Conservation (phyloP, 2,888 invertebrate species). For the Aporophyla lueneburgensis region DNA sequence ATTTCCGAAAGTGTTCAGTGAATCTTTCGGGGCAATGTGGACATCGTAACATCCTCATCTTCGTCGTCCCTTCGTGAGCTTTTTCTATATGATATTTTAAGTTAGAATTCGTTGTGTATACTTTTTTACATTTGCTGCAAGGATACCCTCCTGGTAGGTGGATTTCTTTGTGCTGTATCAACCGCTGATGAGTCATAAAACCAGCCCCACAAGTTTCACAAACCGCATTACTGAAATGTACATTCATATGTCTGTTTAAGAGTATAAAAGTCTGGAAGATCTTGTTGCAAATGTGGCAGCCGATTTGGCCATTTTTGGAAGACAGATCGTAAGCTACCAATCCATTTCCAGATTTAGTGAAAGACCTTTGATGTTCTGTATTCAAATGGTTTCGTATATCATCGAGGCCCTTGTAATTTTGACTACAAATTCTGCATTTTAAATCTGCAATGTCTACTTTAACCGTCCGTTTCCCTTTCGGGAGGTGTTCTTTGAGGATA, state of each 20-base stretch:
- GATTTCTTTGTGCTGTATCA: constrained; percentile 82
- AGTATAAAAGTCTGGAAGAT: constrained; percentile 82
- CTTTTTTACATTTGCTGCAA: constrained; percentile 85
- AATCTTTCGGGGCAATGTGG: constrained; percentile 82
- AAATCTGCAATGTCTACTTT: constrained; percentile 83
- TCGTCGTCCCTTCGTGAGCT: constrained; percentile 78
- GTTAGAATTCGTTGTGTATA: constrained; percentile 86
- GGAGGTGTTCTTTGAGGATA: constrained; percentile 78
- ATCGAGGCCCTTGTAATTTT: constrained; percentile 72
- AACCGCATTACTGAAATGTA: constrained; percentile 83
- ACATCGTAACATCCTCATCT: constrained; percentile 79
- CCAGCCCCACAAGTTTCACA: constrained; percentile 84
- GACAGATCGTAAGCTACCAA: constrained; percentile 79
- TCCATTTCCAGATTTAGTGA: constrained; percentile 81
- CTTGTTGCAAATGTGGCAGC: constrained; percentile 81
- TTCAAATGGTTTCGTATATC: constrained; percentile 75
- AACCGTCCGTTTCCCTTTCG: constrained; percentile 81
- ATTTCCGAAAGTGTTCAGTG: constrained; percentile 80
- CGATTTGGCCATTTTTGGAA: constrained; percentile 75
- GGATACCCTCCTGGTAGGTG: constrained; percentile 81
- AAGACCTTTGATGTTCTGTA: constrained; percentile 72
- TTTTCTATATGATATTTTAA: constrained; percentile 82
- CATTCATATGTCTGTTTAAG: constrained; percentile 85
- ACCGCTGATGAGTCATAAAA: constrained; percentile 81
- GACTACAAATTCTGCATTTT: constrained; percentile 78